Evolutionary conservation across 2,113 vertebrate genomes (phyloP).

Genomic region (Labrus mixtus): DNA sequence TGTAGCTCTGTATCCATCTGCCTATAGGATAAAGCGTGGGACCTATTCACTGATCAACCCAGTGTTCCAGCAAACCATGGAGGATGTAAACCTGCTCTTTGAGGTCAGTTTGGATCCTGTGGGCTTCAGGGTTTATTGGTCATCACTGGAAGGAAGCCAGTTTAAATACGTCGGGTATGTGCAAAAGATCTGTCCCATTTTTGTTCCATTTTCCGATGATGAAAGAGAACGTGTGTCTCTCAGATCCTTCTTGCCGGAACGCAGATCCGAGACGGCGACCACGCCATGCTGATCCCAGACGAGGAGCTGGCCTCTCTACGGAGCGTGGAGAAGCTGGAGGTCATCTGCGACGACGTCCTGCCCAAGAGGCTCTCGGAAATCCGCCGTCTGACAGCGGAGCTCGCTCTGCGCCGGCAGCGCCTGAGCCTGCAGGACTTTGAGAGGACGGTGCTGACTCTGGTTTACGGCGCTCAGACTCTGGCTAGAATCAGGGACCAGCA

Average conservation of each 20-base stretch:
- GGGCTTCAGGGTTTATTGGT: neutral
- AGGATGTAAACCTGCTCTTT: slow-evolving; percentile 91
- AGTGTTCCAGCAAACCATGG: slow-evolving; percentile 87
- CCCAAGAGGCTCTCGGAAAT: slow-evolving; percentile 91
- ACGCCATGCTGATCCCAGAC: slow-evolving; percentile 86
- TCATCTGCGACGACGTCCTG: slow-evolving; percentile 89
- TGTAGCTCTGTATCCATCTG: slow-evolving; percentile 88
- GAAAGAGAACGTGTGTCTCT: neutral
- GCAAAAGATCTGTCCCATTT: neutral
- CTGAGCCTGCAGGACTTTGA: slow-evolving; percentile 92
- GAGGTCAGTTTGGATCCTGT: slow-evolving; percentile 82
- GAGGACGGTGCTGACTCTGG: slow-evolving; percentile 91
- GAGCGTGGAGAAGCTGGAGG: slow-evolving; percentile 84
- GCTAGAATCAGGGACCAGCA: slow-evolving; percentile 75
- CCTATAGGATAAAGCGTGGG: slow-evolving; percentile 86
- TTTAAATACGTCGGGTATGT: slow-evolving; percentile 22
- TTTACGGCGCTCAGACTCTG: slow-evolving; percentile 86
- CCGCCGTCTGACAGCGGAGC: slow-evolving; percentile 82
- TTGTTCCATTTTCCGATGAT: neutral
- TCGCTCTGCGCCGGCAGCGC: slow-evolving; percentile 69
- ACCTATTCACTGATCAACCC: slow-evolving; percentile 84
- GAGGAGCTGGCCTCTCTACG: slow-evolving; percentile 90
- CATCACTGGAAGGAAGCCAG: slow-evolving; percentile 5
- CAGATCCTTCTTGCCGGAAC: slow-evolving; percentile 91
- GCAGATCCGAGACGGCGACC: slow-evolving; percentile 80